Percentiles rank a stretch among this genome's conserved stretches.
Evolutionary conservation across 1,140 invertebrate genomes (phyloP).

Genomic region (Phymastichus coffea): DNA sequence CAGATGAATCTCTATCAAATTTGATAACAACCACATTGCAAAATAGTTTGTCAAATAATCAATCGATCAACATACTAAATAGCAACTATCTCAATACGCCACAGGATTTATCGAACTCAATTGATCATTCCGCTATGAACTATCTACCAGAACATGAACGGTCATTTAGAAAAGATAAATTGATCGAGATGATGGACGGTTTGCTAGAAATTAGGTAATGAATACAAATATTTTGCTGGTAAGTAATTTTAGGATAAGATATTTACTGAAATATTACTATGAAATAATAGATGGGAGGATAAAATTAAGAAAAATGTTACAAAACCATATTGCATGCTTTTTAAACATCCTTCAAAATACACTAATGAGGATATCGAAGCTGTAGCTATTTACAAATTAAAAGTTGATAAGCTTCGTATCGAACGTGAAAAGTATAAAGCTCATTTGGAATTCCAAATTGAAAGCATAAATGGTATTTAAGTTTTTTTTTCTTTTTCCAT

Average conservation of each 20-base stretch:
- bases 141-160: background rate
- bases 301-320: constrained; percentile 68
- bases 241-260: background rate
- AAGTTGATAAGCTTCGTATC: constrained; percentile 55
- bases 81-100: too few species aligned
- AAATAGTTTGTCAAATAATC: too few species aligned
- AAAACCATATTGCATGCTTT: constrained; percentile 64
- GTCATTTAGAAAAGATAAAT: constrained; percentile 31
- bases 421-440: constrained; percentile 63
- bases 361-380: constrained; percentile 61
- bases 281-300: constrained; percentile 63
- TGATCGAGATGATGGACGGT: constrained; percentile 69
- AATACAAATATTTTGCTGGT: background rate
- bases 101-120: too few species aligned
- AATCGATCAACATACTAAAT: too few species aligned
- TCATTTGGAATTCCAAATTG: constrained; percentile 61
- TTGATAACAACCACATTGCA: constrained; percentile 31
- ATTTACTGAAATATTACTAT: background rate
- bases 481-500: background rate
- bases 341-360: constrained; percentile 60
- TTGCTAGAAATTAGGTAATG: constrained; percentile 62
- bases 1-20: constrained; percentile 34
- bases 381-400: constrained; percentile 62
- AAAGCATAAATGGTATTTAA: constrained; percentile 50
- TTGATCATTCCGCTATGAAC: too few species aligned